Evolutionary conservation across 1,140 invertebrate species (phyloP), one percentile per base, ranked within the genome.

Genomic region (Mycetomoellerius zeteki): DNA sequence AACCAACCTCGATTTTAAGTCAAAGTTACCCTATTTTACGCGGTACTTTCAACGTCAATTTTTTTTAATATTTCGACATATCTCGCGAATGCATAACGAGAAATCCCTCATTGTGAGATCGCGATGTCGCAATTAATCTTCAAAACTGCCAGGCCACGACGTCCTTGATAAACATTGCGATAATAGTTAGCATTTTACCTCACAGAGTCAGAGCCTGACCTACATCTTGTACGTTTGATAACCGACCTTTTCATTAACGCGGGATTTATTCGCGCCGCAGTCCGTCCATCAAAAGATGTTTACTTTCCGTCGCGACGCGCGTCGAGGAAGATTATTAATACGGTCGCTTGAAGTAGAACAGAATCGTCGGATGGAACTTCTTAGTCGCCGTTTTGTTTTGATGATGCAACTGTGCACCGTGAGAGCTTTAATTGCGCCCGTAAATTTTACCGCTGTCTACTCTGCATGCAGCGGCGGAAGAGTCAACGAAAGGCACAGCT

Each of bases 161-260:
- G 30, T 64, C 10, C 21, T 78, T 47, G 30, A 43, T 65, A 43
- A 54, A 4, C 19, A 2, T 69, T 43, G 33, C 47, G 60, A 85
- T 65, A 65, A 56, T 54, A 12, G 21, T 75, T 60, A 75, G 24
- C 8, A 21, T 60, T 76, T 76, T 54, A 65, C 12, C 21, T 75
- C 16, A 43, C 10, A 6, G 4, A 14, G 8, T 33, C 10, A 8
- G 5, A 30, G 21, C 16, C 14, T 37, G 73, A 85, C 73, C 73
- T n/a, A 85, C 30, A 85, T 85, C 47, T 78, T 37, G 30, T 16
- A 4, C 47, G 14, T 6, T 50, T 75, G 69, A 62, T 75, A 75
- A 84, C 37, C 37, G 69, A 47, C 16, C 52, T 72, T 82, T 82
- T 82, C 80, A 82, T 82, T 82, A 82, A 82, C 67, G 37, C 52